Evolutionary conservation across 2,113 vertebrate genomes (phyloP).

Genomic region (Merops nubicus): DNA sequence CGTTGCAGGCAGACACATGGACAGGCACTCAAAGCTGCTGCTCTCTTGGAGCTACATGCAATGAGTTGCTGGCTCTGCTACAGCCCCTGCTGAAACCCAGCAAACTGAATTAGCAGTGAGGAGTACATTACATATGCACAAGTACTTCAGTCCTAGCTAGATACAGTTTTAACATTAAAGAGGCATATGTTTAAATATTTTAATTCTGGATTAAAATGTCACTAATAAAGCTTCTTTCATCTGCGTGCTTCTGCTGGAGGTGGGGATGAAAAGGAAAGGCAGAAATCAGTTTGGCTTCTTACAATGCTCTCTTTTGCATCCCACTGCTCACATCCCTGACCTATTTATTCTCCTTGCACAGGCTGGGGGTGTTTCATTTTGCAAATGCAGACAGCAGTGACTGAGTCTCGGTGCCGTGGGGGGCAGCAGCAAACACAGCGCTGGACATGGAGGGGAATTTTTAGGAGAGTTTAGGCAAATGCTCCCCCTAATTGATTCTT

Average conservation of each 20-base stretch:
- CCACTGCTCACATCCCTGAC: neutral
- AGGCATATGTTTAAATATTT: constrained; percentile 12
- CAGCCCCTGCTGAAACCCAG: neutral
- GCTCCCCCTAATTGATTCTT: neutral
- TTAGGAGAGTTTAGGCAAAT: neutral
- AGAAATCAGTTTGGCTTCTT: neutral
- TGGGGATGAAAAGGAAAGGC: neutral
- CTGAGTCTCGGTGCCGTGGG: neutral
- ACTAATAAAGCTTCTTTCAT: neutral
- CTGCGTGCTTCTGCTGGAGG: neutral
- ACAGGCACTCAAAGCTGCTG: neutral
- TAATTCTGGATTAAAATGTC: neutral
- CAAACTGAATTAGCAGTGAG: neutral
- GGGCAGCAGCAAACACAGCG: neutral
- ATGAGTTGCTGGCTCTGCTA: neutral
- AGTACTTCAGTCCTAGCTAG: neutral
- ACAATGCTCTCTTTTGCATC: neutral
- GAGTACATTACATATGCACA: neutral
- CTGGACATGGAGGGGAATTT: neutral
- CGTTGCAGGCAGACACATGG: neutral
- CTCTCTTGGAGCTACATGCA: neutral
- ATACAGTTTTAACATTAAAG: neutral
- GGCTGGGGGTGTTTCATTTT: neutral
- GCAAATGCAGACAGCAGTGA: neutral
- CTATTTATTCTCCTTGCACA: neutral